Conservation (phyloP, 2,113 vertebrate species). For the Chloropsis cyanopogon region DNA sequence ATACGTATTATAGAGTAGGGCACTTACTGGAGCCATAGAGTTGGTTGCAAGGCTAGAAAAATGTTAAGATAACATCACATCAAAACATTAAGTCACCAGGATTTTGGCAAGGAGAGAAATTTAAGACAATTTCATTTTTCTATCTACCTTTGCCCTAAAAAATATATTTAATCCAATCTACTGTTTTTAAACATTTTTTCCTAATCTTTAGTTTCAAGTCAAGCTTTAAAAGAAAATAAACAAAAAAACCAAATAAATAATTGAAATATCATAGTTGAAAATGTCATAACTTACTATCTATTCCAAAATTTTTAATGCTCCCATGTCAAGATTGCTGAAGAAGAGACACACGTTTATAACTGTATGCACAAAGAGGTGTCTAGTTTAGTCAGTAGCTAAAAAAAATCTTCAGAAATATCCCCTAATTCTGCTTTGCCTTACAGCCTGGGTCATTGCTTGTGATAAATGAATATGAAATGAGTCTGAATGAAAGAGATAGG, state of each 20-base stretch:
- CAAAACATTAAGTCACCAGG: background rate
- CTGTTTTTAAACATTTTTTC: fast-evolving
- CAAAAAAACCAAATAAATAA: background rate
- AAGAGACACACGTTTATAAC: background rate
- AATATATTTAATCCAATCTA: background rate
- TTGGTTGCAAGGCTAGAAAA: background rate
- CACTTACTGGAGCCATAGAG: background rate
- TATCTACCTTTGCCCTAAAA: background rate
- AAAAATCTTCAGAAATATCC: background rate
- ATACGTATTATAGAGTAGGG: background rate
- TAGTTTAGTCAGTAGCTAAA: background rate
- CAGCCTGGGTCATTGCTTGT: background rate
- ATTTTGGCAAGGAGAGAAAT: background rate
- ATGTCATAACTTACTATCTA: background rate
- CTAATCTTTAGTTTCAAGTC: background rate
- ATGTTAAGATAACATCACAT: background rate
- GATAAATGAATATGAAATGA: background rate
- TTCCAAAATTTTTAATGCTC: background rate
- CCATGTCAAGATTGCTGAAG: background rate
- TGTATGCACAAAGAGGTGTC: background rate
- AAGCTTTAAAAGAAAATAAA: background rate
- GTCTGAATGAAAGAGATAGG: background rate
- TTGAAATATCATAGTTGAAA: background rate
- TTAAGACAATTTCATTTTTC: background rate
- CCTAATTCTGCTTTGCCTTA: background rate